Percentiles rank a stretch among this genome's conserved stretches.
Conservation (phyloP, 2,113 vertebrate genomes). For the Antechinus flavipes region DNA sequence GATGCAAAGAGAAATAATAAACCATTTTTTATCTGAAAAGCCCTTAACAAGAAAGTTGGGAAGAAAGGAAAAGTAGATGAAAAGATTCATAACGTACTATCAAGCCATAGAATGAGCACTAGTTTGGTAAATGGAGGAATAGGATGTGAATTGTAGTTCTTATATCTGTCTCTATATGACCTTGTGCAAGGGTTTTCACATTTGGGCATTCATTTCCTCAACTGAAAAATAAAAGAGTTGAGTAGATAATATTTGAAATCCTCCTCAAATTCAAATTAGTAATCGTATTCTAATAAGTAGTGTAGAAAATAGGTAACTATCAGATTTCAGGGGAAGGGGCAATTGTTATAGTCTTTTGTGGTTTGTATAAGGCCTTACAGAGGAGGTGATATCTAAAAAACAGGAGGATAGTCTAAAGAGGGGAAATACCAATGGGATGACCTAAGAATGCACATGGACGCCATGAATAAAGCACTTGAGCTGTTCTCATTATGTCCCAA, state of each 20-base stretch:
- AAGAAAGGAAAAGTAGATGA: neutral
- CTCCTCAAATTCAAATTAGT: neutral
- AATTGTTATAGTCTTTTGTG: neutral
- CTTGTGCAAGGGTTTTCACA: neutral
- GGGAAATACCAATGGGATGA: neutral
- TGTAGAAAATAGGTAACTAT: neutral
- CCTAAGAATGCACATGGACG: too few relatives aligned
- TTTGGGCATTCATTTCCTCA: neutral
- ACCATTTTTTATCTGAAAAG: neutral
- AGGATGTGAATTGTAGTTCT: neutral
- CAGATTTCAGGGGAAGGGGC: neutral
- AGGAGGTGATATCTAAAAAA: neutral
- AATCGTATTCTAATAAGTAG: neutral
- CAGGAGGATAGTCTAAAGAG: neutral
- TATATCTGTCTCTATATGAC: neutral
- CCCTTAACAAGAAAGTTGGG: neutral
- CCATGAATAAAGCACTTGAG: neutral
- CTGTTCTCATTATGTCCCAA: accelerated
- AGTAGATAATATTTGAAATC: neutral
- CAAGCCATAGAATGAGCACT: neutral
- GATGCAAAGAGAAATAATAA: neutral
- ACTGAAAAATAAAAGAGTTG: neutral
- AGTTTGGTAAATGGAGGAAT: neutral
- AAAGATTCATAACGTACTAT: neutral
- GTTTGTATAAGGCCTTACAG: neutral